A percentile compares a stretch with the other conserved stretches of the same genome.
Evolutionary conservation across 37 sponge, comb jelly and placozoan genomes (phyloP).

Genomic region (Spongilla lacustris): DNA sequence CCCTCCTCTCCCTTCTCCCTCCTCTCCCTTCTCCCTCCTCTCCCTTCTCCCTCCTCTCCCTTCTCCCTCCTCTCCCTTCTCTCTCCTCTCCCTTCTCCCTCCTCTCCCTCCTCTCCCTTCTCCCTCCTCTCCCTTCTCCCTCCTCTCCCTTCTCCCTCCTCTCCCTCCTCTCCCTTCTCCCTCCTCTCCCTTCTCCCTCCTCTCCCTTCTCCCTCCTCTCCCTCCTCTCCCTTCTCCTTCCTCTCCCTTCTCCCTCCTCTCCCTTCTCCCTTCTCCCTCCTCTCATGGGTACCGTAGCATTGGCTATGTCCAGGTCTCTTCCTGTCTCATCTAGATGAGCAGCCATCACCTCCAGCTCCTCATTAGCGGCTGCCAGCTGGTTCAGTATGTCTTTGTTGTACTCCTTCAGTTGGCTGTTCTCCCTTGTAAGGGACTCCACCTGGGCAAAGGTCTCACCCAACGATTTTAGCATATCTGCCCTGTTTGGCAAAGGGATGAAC

Average conservation of each 20-base stretch:
- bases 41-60: background rate
- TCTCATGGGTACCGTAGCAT: slow-evolving; percentile 45
- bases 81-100: too few species aligned
- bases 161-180: background rate
- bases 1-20: too few species aligned
- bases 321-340: slow-evolving; percentile 81
- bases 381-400: slow-evolving; percentile 64
- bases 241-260: background rate
- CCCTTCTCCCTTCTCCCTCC: slow-evolving; percentile 22
- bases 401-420: slow-evolving; percentile 65
- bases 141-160: background rate
- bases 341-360: slow-evolving; percentile 76
- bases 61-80: slow-evolving; percentile 15
- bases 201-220: too few species aligned
- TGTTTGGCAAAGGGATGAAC: background rate
- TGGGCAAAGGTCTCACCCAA: slow-evolving; percentile 7
- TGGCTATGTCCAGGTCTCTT: slow-evolving; percentile 75
- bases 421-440: slow-evolving; percentile 51
- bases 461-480: background rate
- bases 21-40: background rate
- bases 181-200: too few species aligned
- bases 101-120: too few species aligned
- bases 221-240: background rate
- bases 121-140: too few species aligned
- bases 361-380: slow-evolving; percentile 59